Base-by-base conservation (phyloP, 2,888 invertebrate genomes). In the Portevinia maculata region DNA sequence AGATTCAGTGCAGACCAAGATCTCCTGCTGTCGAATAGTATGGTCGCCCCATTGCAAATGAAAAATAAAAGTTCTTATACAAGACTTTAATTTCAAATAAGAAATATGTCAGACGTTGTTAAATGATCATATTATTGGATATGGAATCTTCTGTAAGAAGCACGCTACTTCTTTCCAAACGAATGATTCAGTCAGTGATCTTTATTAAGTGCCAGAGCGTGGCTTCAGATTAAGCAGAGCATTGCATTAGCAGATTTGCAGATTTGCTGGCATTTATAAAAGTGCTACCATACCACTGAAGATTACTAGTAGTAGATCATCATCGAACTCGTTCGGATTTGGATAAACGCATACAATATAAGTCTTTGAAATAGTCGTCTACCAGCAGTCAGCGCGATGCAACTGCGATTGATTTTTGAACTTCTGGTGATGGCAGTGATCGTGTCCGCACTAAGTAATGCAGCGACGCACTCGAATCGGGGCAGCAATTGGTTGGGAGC, bases 111-210 rank as follows among this genome's bases (percentile, higher is more conserved):
- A 59, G 71, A 53, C 32, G 21, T 6, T 65, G 37, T 30, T 46
- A 24, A 37, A 28, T 19, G 57, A 62, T 69, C 28, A 39, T 17
- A 21, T 55, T 8, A 55, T 60, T 37, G 17, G 79, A 67, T 84
- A 86, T 83, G 85, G 84, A 73, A 41, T 52, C 19, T 34, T 9
- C 19, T 15, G 6, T 24, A 7, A 34, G 15, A 13, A 75, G 86
- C 90, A 90, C 89, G 89, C 89, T 85, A 89, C 85, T 85, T 86
- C 79, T 88, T 89, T 89, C 88, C 90, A 85, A 85, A 73, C 85
- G 87, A 89, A 87, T 88, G 90, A 86, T 84, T 86, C 73, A 64
- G 76, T 67, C 65, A 71, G 69, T 59, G 69, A 75, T 64, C 64
- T 59, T 50, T 30, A 34, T 50, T 39, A 37, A 53, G 70, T 73